Percentiles rank a stretch among this genome's conserved stretches.
phyloP scores from a whole-genome alignment of 2,797 vertebrate species.

The Sebastiscus tertius region DNA sequence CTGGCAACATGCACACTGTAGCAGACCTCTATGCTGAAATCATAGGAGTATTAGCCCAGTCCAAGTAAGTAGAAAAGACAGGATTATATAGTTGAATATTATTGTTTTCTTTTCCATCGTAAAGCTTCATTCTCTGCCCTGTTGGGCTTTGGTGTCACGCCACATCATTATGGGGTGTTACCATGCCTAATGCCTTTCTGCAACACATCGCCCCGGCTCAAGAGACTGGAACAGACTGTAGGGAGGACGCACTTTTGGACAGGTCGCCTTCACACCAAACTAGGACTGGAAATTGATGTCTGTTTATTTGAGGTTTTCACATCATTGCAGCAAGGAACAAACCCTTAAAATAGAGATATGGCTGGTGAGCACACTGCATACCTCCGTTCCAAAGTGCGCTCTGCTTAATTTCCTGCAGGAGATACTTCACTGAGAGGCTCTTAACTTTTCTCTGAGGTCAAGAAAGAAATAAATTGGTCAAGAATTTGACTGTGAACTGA shows the following conservation, averaged over 20 bases:
- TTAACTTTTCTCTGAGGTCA: constrained; percentile 9
- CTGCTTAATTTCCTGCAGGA: constrained; percentile 52
- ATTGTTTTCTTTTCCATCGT: background rate
- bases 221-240: constrained; percentile 34
- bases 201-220: constrained; percentile 42
- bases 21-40: constrained; percentile 99
- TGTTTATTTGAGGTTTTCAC: constrained; percentile 76
- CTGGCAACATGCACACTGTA: constrained; percentile 98
- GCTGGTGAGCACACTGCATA: constrained; percentile 42
- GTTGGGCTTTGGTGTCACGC: constrained; percentile 30
- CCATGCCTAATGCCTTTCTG: constrained; percentile 25
- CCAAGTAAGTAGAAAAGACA: constrained; percentile 87
- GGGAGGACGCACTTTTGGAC: constrained; percentile 55
- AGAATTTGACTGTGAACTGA: background rate
- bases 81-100: background rate
- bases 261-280: constrained; percentile 69
- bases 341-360: constrained; percentile 67
- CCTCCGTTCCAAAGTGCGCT: constrained; percentile 33
- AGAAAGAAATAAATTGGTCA: background rate
- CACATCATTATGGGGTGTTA: constrained; percentile 21
- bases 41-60: constrained; percentile 94
- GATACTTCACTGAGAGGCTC: constrained; percentile 9
- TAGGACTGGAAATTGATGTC: constrained; percentile 79
- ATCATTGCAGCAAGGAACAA: constrained; percentile 60
- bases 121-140: constrained; percentile 1